A percentile compares a stretch with the other conserved stretches of the same genome.
These are phyloP conservation scores for Catharus minimus DNA, from an alignment of 2,113 vertebrate species.

Conservation along the genomic window DNA sequence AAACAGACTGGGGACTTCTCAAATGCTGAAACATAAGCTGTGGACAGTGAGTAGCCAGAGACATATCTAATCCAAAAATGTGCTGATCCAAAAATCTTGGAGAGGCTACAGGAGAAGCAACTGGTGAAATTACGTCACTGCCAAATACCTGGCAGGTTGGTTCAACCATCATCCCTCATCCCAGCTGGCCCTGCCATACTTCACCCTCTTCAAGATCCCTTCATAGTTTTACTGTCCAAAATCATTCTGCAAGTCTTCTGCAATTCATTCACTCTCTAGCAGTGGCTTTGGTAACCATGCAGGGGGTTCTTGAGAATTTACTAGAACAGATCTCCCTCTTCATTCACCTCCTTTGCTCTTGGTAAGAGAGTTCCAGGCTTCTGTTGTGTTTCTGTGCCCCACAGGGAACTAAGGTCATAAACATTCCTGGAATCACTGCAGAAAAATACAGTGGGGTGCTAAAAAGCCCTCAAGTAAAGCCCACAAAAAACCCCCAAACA, in stretches of 20 bases:
- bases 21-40: background rate
- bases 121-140: background rate
- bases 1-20: background rate
- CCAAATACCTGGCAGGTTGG: background rate
- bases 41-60: background rate
- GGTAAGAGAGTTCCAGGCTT: background rate
- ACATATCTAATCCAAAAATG: background rate
- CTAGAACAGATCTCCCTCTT: background rate
- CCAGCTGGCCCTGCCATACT: background rate
- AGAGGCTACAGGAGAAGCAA: background rate
- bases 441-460: conserved; percentile 25
- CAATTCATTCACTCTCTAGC: background rate
- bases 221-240: background rate
- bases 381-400: background rate
- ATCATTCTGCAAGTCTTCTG: background rate
- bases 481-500: background rate
- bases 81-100: background rate
- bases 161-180: background rate
- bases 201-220: background rate
- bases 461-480: conserved; percentile 6
- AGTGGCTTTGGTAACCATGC: background rate
- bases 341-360: background rate
- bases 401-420: conserved; percentile 28
- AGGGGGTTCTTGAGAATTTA: background rate
- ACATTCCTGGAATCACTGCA: conserved; percentile 25